A percentile compares a stretch with the other conserved stretches of the same genome.
Conservation (phyloP, 2,113 vertebrate genomes). For the Sterna hirundo region DNA sequence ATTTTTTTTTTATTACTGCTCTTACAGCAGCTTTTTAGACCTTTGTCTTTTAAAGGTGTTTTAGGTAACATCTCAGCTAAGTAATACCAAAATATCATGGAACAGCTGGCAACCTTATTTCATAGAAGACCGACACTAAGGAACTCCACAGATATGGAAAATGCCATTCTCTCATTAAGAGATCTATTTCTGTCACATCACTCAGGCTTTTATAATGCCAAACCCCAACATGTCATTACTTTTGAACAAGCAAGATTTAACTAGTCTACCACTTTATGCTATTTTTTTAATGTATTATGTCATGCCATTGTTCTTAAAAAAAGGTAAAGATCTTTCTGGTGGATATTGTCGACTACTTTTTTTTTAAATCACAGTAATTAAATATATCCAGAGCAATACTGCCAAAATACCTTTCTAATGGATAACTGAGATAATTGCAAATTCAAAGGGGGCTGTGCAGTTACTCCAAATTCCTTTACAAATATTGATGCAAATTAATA, state of each 20-base stretch:
- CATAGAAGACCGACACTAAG: background rate
- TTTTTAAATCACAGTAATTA: background rate
- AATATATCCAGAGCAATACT: background rate
- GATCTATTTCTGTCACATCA: background rate
- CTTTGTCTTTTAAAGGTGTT: background rate
- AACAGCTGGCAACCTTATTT: slow-evolving; percentile 52
- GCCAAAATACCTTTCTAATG: background rate
- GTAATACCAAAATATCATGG: slow-evolving; percentile 51
- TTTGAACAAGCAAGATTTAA: background rate
- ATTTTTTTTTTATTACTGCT: background rate
- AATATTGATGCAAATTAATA: background rate
- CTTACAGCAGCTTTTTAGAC: background rate
- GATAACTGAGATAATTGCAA: background rate
- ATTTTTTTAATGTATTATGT: background rate
- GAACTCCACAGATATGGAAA: background rate
- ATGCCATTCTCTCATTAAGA: slow-evolving; percentile 22
- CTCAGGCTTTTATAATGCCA: slow-evolving; percentile 41
- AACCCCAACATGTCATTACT: background rate
- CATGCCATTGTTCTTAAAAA: background rate
- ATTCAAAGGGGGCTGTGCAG: background rate
- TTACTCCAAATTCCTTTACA: background rate
- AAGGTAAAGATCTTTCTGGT: background rate
- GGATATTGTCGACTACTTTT: background rate
- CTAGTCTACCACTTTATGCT: background rate
- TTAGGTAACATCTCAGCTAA: background rate